These are phyloP conservation scores for Calameuta pallipes DNA, from an alignment of 2,888 invertebrate species.

Conservation along the genomic window DNA sequence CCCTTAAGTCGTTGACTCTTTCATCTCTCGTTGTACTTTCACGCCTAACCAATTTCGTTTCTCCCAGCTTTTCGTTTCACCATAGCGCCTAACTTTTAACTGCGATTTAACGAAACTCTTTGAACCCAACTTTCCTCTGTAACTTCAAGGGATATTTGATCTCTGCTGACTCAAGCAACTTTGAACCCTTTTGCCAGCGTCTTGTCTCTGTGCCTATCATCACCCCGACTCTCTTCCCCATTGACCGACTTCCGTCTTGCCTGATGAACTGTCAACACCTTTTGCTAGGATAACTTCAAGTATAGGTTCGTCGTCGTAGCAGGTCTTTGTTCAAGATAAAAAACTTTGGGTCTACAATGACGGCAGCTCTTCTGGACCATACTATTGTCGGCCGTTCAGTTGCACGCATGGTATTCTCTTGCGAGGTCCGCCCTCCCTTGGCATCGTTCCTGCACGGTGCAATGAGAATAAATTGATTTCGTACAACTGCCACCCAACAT, in stretches of 20 bases:
- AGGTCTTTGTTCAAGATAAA: background rate
- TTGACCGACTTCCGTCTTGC: background rate
- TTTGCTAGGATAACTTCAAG: background rate
- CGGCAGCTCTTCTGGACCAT: background rate
- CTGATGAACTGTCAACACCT: background rate
- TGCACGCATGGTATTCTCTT: background rate
- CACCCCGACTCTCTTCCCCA: background rate
- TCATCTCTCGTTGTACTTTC: conserved; percentile 43
- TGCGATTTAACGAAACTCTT: conserved; percentile 45
- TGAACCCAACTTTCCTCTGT: conserved; percentile 26
- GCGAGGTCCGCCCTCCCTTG: conserved; percentile 24
- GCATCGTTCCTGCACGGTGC: conserved; percentile 34
- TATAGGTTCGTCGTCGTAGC: background rate
- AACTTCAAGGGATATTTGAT: background rate
- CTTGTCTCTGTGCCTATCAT: background rate
- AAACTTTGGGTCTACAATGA: background rate
- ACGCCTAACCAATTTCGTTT: conserved; percentile 18
- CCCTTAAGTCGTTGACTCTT: conserved; percentile 27
- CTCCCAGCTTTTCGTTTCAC: conserved; percentile 7
- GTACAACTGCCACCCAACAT: conserved; percentile 35
- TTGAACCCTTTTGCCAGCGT: background rate
- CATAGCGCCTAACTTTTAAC: conserved; percentile 38
- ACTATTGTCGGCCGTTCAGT: background rate
- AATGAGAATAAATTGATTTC: conserved; percentile 46
- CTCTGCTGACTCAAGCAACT: background rate